Base-by-base conservation (phyloP, 1,140 invertebrate genomes). In the Trachymyrmex septentrionalis region DNA sequence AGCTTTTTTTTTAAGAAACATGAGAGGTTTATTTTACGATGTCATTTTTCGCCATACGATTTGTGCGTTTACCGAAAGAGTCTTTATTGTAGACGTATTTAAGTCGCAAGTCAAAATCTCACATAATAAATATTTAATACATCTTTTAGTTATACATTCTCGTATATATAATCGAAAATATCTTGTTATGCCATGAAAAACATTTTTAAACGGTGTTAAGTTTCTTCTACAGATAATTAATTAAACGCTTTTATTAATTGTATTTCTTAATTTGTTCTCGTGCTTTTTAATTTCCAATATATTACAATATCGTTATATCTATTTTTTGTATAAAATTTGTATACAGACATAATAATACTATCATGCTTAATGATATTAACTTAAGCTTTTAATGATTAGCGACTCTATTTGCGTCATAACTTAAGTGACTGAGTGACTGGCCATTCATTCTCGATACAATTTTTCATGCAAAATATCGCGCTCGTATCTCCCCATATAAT, bases 381-480 rank as follows among this genome's bases (percentile, higher is more conserved):
- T 44, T 44, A 44, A 57, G 14, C 14, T n/a, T 72, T 2, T 67
- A 59, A 19, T 27, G 48, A 82, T 72, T 61, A 34, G 61, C 48
- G n/a, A 69, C 0, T 75, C 3, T 50, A 50, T 34, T 84, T 84
- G 48, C 57, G 69, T 75, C 80, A 84, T 48, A 16, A 61, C 27
- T 12, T 44, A 72, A 61, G 48, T 53, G 48, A 80, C 19, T 53
- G 30, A 27, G 38, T 14, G n/a, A 61, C 55, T 63, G 55, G 14
- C 38, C 9, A 84, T 75, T 75, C n/a, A 63, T 75, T 81, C 24
- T 24, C 71, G 19, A 63, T 48, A 24, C 9, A 24, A 73, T 34
- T 84, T 84, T 84, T 82, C n/a, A 24, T 57, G 53, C 34, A 30
- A 27, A 19, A 30, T 82, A 82, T 73, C 44, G 80, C 14, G n/a